These are phyloP conservation scores for Ischnura elegans DNA, from an alignment of 2,888 invertebrate genomes.

Conservation along the genomic window DNA sequence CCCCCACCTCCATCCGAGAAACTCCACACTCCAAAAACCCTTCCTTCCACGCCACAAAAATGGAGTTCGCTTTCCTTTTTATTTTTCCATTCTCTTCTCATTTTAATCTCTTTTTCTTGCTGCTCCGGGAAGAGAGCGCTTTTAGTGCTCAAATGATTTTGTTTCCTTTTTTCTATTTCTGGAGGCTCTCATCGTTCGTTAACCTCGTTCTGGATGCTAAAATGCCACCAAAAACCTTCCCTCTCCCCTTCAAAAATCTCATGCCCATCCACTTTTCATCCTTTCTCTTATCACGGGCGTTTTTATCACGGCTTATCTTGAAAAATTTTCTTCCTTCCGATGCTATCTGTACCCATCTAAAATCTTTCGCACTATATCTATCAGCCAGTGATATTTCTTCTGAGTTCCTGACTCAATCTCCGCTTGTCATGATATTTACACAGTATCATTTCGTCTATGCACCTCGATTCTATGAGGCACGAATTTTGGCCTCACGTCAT, in stretches of 20 bases:
- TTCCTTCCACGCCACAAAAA: slow-evolving; percentile 11
- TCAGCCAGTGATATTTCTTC: background rate
- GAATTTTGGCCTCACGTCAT: too few relatives aligned
- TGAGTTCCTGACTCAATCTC: background rate
- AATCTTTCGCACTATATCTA: background rate
- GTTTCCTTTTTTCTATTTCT: too few relatives aligned
- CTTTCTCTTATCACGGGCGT: background rate
- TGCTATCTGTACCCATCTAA: background rate
- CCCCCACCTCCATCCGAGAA: background rate
- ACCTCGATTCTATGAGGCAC: too few relatives aligned
- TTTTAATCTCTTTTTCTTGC: slow-evolving; percentile 10
- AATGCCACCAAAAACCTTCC: background rate
- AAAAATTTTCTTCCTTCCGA: background rate
- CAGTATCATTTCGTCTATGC: too few relatives aligned
- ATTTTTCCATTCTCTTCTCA: background rate
- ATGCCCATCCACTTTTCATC: background rate
- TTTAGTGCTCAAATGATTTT: background rate
- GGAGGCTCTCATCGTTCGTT: slow-evolving; percentile 33
- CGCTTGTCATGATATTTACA: too few relatives aligned
- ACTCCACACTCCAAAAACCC: background rate
- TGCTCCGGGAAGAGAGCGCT: background rate
- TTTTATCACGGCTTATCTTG: background rate
- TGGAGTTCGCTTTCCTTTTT: background rate
- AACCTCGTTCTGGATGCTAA: slow-evolving; percentile 36
- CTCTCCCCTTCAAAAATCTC: background rate